Base-by-base conservation (phyloP, 2,888 invertebrate species). In the Agrochola lota region DNA sequence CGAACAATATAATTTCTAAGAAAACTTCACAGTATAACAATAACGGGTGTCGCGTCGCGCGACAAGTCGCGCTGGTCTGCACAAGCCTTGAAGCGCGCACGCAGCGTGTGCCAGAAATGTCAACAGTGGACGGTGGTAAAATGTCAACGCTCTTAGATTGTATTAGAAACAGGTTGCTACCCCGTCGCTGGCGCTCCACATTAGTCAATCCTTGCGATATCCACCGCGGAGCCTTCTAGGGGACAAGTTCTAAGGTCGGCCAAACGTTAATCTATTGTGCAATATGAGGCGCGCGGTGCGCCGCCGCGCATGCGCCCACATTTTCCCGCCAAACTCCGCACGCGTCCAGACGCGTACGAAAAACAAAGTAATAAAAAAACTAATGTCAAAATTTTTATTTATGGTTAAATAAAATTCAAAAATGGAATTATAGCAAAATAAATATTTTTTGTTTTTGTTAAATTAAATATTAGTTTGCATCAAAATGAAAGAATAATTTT, bases 251-350 rank as follows among this genome's bases (percentile, higher is more conserved):
- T 88, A 91, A 93, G 92, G 93, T 93, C 92, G 90, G 87, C 84
- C 90, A 86, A 86, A 89, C 88, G 90, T 87, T 90, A 87, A 78
- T 90, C 88, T 91, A 94, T 96, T 96, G 95, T 92, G 96, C 95
- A 95, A 95, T 92, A 92, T 92, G 92, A 90, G 91, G 93, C 92
- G 92, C 92, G 92, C 93, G 91, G 92, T 90, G 90, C 90, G 87
- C 85, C 80, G 91, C 92, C 91, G 94, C 94, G 93, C 94, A 91
- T 91, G 94, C 95, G 94, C 93, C 81, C 85, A 91, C 95, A 95
- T 95, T 95, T 95, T 95, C 95, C 95, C 95, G 95, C 95, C 95
- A 94, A 93, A 92, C 95, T 90, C 90, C 91, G 92, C 90, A 87
- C 91, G 93, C 91, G 93, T 88, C 88, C 88, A 92, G 91, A 90